Evolutionary conservation across 92 coral and sea anemone genomes (phyloP).

Genomic region (Chrysogorgia sp.): DNA sequence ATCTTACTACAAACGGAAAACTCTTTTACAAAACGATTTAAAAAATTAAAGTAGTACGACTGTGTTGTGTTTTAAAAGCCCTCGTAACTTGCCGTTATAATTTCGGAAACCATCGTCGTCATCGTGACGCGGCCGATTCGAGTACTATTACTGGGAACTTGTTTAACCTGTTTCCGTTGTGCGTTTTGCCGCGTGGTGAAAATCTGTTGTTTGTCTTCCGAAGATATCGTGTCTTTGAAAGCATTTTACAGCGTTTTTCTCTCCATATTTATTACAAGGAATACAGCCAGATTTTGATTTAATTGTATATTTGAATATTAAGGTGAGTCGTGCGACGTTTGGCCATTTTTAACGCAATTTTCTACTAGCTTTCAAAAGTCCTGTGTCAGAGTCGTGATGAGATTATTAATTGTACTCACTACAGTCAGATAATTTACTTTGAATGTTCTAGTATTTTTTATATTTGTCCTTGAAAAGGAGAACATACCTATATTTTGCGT

Average conservation of each 20-base stretch:
- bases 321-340: not conserved
- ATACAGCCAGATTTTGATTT: not conserved
- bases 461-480: not conserved
- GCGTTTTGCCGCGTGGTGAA: not conserved
- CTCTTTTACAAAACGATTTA: not conserved
- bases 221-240: too few species aligned
- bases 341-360: too few species aligned
- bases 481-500: not conserved
- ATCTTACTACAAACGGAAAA: slow-evolving; percentile 5
- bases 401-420: not conserved
- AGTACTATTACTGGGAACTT: not conserved
- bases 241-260: too few species aligned
- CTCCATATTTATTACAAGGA: too few species aligned
- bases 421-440: not conserved
- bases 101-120: not conserved
- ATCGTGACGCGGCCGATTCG: not conserved
- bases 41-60: too few species aligned
- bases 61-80: too few species aligned
- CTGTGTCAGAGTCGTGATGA: too few species aligned
- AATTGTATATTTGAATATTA: not conserved
- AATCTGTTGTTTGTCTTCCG: not conserved
- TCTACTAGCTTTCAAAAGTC: too few species aligned
- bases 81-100: not conserved
- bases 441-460: not conserved
- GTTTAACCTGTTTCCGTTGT: not conserved